These are phyloP conservation scores for Potorous gilbertii DNA, from an alignment of 2,797 vertebrate species.

Conservation along the genomic window DNA sequence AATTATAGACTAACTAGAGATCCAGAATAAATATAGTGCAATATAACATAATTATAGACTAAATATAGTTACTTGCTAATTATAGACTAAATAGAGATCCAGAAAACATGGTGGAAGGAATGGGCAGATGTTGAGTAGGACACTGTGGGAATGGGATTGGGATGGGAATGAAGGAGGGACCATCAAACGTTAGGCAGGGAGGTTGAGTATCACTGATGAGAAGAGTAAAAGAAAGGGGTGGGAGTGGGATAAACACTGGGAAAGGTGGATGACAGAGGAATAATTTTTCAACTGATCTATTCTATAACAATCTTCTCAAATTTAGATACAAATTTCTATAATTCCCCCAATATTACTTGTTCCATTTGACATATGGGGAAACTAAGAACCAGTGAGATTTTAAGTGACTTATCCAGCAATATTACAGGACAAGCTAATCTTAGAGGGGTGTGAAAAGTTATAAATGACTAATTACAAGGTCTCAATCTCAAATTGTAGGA, in stretches of 20 bases:
- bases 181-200: not conserved
- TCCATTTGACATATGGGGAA: not conserved
- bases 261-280: not conserved
- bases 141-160: not conserved
- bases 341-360: not conserved
- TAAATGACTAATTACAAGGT: not conserved
- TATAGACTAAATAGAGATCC: not conserved
- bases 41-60: too few relatives aligned
- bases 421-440: not conserved
- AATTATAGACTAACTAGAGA: too few relatives aligned
- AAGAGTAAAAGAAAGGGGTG: not conserved
- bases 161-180: not conserved
- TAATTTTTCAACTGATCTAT: not conserved
- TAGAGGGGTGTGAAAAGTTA: not conserved
- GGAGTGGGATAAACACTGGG: not conserved
- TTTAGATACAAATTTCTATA: not conserved
- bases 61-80: too few relatives aligned
- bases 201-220: not conserved
- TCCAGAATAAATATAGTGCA: not conserved
- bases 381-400: not conserved
- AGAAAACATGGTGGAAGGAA: not conserved
- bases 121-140: not conserved
- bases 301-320: not conserved
- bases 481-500: not conserved
- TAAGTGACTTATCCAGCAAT: not conserved